phyloP scores from a whole-genome alignment of 2,113 vertebrate species.

The Mesoclemmys tuberculata region DNA sequence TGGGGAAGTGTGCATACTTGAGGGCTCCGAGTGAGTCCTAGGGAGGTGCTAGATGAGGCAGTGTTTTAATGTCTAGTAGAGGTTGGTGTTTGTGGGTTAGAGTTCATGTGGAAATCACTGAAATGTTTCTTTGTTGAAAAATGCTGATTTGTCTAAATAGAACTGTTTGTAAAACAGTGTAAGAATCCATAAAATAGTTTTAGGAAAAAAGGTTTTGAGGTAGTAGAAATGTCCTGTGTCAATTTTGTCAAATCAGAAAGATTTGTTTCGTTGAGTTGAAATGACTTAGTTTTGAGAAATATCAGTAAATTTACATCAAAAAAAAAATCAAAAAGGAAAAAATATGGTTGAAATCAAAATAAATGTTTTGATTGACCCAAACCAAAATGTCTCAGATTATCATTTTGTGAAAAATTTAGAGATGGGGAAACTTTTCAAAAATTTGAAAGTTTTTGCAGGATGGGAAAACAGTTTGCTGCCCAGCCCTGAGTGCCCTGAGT shows the following conservation, averaged over 20 bases:
- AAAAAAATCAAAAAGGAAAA: not conserved
- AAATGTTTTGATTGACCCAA: not conserved
- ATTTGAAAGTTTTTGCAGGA: not conserved
- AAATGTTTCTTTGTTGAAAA: too few relatives aligned
- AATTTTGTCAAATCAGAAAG: not conserved
- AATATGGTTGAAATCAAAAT: not conserved
- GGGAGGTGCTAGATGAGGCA: not conserved
- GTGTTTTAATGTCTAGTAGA: not conserved
- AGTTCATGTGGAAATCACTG: not conserved
- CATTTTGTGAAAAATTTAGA: not conserved
- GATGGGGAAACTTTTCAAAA: not conserved
- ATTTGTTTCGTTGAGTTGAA: not conserved
- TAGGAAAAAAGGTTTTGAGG: not conserved
- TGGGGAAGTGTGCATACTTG: not conserved
- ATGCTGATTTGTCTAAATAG: not conserved
- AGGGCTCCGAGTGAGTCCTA: not conserved
- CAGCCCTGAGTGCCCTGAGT: too few relatives aligned
- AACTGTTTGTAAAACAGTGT: not conserved
- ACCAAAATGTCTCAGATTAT: not conserved
- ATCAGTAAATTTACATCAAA: not conserved
- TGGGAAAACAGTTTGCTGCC: not conserved
- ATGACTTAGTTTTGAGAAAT: not conserved
- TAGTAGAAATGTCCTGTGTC: not conserved
- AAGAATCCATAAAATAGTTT: not conserved
- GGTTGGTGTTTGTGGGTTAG: not conserved